Evolutionary conservation across 2,888 invertebrate species (phyloP).

Genomic region (Caenorhabditis sp.): DNA sequence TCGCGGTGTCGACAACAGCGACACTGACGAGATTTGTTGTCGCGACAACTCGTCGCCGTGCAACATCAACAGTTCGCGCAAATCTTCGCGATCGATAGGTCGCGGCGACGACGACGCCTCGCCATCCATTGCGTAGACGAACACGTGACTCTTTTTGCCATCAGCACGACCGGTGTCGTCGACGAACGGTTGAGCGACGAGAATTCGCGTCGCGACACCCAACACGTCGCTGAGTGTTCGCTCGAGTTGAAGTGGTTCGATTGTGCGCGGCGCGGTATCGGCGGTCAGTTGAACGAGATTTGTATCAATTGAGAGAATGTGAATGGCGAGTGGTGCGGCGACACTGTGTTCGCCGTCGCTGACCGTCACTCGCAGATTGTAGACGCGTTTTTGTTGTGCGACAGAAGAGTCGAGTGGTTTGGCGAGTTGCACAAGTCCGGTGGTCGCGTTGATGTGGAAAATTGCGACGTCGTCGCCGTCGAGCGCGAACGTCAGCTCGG

Average conservation of each 20-base stretch:
- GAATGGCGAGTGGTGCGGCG: conserved; percentile 56
- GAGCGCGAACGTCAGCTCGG: conserved; percentile 44
- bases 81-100: conserved; percentile 46
- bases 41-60: conserved; percentile 13
- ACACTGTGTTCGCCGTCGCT: conserved; percentile 54
- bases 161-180: conserved; percentile 53
- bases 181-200: conserved; percentile 57
- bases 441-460: conserved; percentile 58
- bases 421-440: conserved; percentile 50
- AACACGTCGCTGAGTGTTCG: conserved; percentile 42
- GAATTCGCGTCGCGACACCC: conserved; percentile 55
- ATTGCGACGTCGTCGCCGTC: conserved; percentile 28
- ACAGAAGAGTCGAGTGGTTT: conserved; percentile 40
- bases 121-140: conserved; percentile 60
- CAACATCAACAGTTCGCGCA: conserved; percentile 28
- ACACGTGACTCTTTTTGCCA: conserved; percentile 50
- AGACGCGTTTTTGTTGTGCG: conserved; percentile 21
- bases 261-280: conserved; percentile 44
- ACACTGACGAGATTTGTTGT: conserved; percentile 23
- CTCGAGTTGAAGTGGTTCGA: conserved; percentile 52
- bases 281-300: conserved; percentile 60
- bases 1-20: conserved; percentile 19
- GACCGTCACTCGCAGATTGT: conserved; percentile 51
- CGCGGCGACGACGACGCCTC: too few relatives aligned
- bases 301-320: conserved; percentile 56